These are phyloP conservation scores for Plectus sambesii DNA, from an alignment of 1,140 invertebrate species.

Conservation along the genomic window DNA sequence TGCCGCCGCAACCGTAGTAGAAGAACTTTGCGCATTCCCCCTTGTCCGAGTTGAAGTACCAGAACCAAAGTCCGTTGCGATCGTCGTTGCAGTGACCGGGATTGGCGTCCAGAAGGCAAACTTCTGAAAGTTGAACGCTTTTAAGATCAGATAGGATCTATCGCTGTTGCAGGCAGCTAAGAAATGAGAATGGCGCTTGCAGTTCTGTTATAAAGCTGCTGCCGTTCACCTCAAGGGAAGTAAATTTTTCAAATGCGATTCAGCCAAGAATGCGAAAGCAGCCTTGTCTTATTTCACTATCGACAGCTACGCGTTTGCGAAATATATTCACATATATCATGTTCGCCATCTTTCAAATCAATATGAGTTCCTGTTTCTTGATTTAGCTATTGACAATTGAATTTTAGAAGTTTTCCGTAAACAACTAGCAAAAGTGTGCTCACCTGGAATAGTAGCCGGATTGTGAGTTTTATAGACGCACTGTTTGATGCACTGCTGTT, in stretches of 20 bases:
- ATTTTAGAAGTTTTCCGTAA: slow-evolving; percentile 12
- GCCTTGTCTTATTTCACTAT: too few relatives aligned
- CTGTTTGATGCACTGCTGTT: slow-evolving; percentile 32
- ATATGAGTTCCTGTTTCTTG: too few relatives aligned
- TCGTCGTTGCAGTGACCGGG: slow-evolving; percentile 26
- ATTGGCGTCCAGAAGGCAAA: slow-evolving; percentile 24
- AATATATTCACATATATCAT: too few relatives aligned
- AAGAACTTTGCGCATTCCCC: slow-evolving; percentile 32
- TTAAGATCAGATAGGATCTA: too few relatives aligned
- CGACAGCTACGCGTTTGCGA: too few relatives aligned
- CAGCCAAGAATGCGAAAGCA: too few relatives aligned
- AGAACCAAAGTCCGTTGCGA: slow-evolving; percentile 34
- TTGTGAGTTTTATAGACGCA: slow-evolving; percentile 35
- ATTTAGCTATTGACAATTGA: slow-evolving; percentile 12
- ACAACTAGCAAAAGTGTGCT: neutral
- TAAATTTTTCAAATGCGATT: too few relatives aligned
- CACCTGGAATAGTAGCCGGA: slow-evolving; percentile 31
- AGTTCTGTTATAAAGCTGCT: too few relatives aligned
- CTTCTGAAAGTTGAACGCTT: slow-evolving; percentile 9
- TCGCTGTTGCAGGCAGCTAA: too few relatives aligned
- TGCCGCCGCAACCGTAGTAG: slow-evolving; percentile 35
- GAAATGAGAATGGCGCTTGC: too few relatives aligned
- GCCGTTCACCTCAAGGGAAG: too few relatives aligned
- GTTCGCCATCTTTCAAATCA: too few relatives aligned
- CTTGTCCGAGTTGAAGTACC: slow-evolving; percentile 28